Base-by-base conservation (phyloP, 1,140 invertebrate genomes). In the Conus ventricosus region DNA sequence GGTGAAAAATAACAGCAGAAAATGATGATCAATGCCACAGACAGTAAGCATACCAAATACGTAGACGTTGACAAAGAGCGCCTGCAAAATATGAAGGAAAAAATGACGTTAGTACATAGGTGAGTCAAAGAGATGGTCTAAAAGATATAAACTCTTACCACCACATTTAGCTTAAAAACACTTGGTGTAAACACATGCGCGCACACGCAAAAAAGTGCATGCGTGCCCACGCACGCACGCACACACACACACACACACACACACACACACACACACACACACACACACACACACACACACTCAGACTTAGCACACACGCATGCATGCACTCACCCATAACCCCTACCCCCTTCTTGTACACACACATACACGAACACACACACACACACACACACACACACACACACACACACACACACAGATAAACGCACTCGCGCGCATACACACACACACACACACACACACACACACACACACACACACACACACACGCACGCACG, bases 391-490 rank as follows among this genome's bases (percentile, higher is more conserved):
- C 60, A 63, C 10, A 27, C 76, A 80, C 10, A 51, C 76, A 80
- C n/a, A 3, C 76, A 5, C 25, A n/a, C 25, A 80, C 2, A 15
- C 76, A 25, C 13, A 63, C 60, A 63, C 11, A 63, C 60, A 63
- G 1, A 63, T 63, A 63, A 1, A 63, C 60, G 4, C 60, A 63
- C 10, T 2, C 60, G 4, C 11, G 4, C 76, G n/a, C 17, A 80
- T 15, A 83, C 54, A 84, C 55, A 63, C 20, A 88, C 80, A 55
- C 80, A 83, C 78, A 83, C 87, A 84, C 78, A 60, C 80, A 88
- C 87, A 83, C 6, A 60, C 78, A 60, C 55, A 84, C 86, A 84
- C 83, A 84, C n/a, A 87, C 63, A 67, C 23, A 87, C 57, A 85
- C 27, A 39, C 57, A 85, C 84, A 85, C 84, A 63, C 84, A 63